Conservation (phyloP, 2,888 invertebrate species). For the Drosophila limbata region DNA sequence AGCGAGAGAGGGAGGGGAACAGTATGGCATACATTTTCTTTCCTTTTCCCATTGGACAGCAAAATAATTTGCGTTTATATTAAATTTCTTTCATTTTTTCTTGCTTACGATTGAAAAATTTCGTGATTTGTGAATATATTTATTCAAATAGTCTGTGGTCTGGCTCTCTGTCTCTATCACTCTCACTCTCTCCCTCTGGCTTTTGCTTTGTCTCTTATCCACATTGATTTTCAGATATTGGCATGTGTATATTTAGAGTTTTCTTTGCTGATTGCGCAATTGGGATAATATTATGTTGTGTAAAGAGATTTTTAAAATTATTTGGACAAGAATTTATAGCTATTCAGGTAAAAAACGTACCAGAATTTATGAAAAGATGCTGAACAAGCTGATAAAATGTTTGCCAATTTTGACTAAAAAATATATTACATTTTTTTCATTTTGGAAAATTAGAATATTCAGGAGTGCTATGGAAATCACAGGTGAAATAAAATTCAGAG, state of each 20-base stretch:
- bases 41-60: constrained; percentile 30
- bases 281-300: background rate
- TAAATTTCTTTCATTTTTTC: constrained; percentile 49
- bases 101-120: constrained; percentile 34
- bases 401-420: background rate
- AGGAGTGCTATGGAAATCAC: too few species aligned
- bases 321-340: too few species aligned
- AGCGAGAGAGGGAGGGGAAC: background rate
- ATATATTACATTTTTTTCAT: too few species aligned
- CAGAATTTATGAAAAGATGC: background rate
- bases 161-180: background rate
- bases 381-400: background rate
- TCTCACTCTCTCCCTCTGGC: background rate
- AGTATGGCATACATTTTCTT: constrained; percentile 3
- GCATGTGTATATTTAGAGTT: constrained; percentile 15
- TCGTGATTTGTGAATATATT: constrained; percentile 72
- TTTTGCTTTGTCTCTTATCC: constrained; percentile 17
- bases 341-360: background rate
- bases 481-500: too few species aligned
- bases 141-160: constrained; percentile 55
- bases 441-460: too few species aligned
- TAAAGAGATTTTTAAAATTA: background rate
- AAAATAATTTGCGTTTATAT: constrained; percentile 75
- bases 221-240: constrained; percentile 53
- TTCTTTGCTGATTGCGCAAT: constrained; percentile 23